Conservation (phyloP, 2,113 vertebrate genomes). For the Lophius piscatorius region DNA sequence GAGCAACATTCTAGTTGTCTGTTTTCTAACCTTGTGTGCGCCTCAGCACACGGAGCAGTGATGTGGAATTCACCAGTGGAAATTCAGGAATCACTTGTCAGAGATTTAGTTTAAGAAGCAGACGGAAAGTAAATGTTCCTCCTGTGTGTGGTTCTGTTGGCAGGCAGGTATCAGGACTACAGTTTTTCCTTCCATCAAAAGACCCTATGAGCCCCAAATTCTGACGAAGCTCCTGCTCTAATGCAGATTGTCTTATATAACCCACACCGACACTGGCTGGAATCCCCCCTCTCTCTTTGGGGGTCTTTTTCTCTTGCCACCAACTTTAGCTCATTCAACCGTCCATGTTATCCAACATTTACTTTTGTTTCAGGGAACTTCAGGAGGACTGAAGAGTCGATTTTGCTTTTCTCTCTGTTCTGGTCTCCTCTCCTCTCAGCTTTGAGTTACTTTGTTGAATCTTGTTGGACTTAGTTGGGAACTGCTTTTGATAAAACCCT, state of each 20-base stretch:
- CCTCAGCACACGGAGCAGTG: conserved; percentile 5
- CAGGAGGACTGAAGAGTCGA: too few species aligned
- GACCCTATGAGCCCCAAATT: not conserved
- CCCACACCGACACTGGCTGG: not conserved
- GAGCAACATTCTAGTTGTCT: too few species aligned
- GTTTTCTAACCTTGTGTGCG: not conserved
- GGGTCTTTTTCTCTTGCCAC: too few species aligned
- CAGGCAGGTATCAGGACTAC: conserved; percentile 34
- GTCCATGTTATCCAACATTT: too few species aligned
- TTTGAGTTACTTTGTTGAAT: too few species aligned
- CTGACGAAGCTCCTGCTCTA: not conserved
- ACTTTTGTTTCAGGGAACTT: too few species aligned
- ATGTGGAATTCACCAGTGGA: conserved; percentile 34
- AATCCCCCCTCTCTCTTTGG: not conserved
- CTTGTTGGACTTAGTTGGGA: too few species aligned
- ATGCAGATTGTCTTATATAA: too few species aligned
- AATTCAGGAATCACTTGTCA: conserved; percentile 22
- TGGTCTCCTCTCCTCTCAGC: too few species aligned
- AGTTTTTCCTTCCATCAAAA: conserved; percentile 5
- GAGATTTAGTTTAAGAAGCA: conserved; percentile 26
- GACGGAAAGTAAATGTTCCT: conserved; percentile 24
- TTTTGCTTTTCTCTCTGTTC: too few species aligned
- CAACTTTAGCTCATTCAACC: conserved; percentile 2
- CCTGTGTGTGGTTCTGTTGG: conserved; percentile 32
- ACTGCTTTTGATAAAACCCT: too few species aligned